Percentiles rank a stretch among this genome's conserved stretches.
Evolutionary conservation across 2,888 invertebrate species (phyloP).

Genomic region (Orchesella flavescens): DNA sequence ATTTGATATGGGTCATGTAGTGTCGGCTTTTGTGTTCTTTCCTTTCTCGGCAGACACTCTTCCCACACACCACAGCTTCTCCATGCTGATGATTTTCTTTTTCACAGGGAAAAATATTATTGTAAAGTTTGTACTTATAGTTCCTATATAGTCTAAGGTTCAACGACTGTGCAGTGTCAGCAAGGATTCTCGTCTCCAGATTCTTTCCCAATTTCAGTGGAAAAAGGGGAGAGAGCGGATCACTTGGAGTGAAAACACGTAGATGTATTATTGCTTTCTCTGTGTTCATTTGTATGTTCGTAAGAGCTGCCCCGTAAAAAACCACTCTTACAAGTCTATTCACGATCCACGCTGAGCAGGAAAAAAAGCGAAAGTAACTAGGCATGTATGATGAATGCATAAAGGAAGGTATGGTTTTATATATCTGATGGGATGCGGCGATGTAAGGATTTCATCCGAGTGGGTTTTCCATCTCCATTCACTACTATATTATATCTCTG

Average conservation of each 20-base stretch:
- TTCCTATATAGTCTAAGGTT: neutral
- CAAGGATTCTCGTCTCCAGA: slow-evolving; percentile 20
- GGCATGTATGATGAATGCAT: neutral
- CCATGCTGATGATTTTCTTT: neutral
- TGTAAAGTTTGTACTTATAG: slow-evolving; percentile 6
- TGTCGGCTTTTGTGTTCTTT: slow-evolving; percentile 42
- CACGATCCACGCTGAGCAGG: slow-evolving; percentile 27
- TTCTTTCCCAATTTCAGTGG: slow-evolving; percentile 22
- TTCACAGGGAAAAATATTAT: slow-evolving; percentile 20
- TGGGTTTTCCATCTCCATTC: too few relatives aligned
- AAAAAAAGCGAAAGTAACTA: slow-evolving; percentile 32
- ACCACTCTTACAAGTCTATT: slow-evolving; percentile 40
- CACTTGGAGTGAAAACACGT: slow-evolving; percentile 24
- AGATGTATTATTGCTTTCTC: slow-evolving; percentile 6
- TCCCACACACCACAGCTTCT: neutral
- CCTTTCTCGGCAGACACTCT: slow-evolving; percentile 1
- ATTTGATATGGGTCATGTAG: slow-evolving; percentile 38
- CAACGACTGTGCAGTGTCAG: slow-evolving; percentile 37
- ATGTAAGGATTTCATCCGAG: neutral
- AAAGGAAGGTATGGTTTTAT: neutral
- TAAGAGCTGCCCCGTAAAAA: neutral
- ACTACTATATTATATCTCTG: neutral
- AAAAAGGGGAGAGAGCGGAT: slow-evolving; percentile 9
- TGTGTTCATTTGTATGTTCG: slow-evolving; percentile 29
- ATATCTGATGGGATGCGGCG: slow-evolving; percentile 14